Percentiles rank a stretch among this genome's conserved stretches.
Conservation (phyloP, 2,113 vertebrate genomes). For the Onychostoma macrolepis region DNA sequence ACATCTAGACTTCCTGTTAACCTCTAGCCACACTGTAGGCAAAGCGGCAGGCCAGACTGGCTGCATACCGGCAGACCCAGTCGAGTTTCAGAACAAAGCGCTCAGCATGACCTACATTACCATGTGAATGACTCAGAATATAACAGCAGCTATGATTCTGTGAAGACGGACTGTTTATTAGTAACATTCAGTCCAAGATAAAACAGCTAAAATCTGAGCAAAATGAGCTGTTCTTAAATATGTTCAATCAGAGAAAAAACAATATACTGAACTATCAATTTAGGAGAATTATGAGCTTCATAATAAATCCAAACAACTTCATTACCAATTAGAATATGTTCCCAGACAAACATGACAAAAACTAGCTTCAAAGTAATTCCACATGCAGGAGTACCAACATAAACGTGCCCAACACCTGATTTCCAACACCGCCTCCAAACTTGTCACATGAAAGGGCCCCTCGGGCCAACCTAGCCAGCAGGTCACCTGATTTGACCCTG, state of each 20-base stretch:
- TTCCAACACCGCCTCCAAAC: constrained; percentile 12
- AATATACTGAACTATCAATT: not conserved
- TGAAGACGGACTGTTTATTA: constrained; percentile 1
- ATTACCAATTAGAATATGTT: not conserved
- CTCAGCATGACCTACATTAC: constrained; percentile 49
- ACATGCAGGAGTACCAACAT: constrained; percentile 20
- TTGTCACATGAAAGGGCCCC: constrained; percentile 42
- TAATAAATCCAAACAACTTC: not conserved
- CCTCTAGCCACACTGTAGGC: constrained; percentile 30
- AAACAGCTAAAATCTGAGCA: not conserved
- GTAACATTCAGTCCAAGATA: not conserved
- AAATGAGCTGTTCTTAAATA: not conserved
- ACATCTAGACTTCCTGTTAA: constrained; percentile 23
- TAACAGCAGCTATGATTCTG: constrained; percentile 4
- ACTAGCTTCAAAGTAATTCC: constrained; percentile 13
- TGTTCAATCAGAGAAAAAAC: not conserved
- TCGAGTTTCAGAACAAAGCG: constrained; percentile 62
- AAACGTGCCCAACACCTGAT: constrained; percentile 35
- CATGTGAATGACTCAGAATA: constrained; percentile 55
- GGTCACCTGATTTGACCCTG: constrained; percentile 48
- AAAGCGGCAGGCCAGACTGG: constrained; percentile 55
- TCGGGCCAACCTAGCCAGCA: constrained; percentile 21
- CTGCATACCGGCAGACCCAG: constrained; percentile 61
- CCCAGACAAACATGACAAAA: constrained; percentile 10
- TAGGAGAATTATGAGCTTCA: not conserved